These are phyloP conservation scores for Dasypogon diadema DNA, from an alignment of 2,888 invertebrate genomes.

Conservation along the genomic window DNA sequence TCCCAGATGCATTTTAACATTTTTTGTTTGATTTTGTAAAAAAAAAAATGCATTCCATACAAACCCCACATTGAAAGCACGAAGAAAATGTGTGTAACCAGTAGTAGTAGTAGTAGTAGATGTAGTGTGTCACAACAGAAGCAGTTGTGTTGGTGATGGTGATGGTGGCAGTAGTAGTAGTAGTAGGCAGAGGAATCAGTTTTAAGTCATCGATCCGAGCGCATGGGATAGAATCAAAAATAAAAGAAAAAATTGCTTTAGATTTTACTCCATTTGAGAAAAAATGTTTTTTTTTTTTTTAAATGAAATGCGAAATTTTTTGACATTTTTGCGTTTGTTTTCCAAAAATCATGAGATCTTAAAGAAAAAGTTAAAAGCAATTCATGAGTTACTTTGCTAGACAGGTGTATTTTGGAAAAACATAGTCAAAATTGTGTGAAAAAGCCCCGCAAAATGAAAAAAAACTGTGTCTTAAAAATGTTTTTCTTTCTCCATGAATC, in stretches of 20 bases:
- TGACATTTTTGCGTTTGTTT: slow-evolving; percentile 3
- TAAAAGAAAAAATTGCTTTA: slow-evolving; percentile 32
- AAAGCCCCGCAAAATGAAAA: slow-evolving; percentile 40
- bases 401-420: slow-evolving; percentile 5
- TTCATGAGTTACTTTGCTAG: slow-evolving; percentile 22
- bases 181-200: slow-evolving; percentile 47
- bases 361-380: slow-evolving; percentile 15
- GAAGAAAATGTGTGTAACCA: slow-evolving; percentile 25
- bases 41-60: neutral
- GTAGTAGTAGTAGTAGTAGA: slow-evolving; percentile 32
- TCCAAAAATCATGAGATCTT: slow-evolving; percentile 25
- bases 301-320: slow-evolving; percentile 18
- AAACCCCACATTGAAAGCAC: slow-evolving; percentile 30
- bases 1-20: neutral
- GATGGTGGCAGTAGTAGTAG: neutral
- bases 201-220: slow-evolving; percentile 48
- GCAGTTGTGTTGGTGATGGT: slow-evolving; percentile 4
- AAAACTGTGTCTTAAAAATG: slow-evolving; percentile 16
- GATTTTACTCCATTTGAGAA: slow-evolving; percentile 3
- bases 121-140: slow-evolving; percentile 20
- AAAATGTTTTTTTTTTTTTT: slow-evolving; percentile 6
- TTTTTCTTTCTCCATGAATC: neutral
- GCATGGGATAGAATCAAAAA: slow-evolving; percentile 23
- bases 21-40: no score
- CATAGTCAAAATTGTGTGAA: slow-evolving; percentile 11